Evolutionary conservation across 1,140 invertebrate species (phyloP).

Genomic region (Dinoponera quadriceps): DNA sequence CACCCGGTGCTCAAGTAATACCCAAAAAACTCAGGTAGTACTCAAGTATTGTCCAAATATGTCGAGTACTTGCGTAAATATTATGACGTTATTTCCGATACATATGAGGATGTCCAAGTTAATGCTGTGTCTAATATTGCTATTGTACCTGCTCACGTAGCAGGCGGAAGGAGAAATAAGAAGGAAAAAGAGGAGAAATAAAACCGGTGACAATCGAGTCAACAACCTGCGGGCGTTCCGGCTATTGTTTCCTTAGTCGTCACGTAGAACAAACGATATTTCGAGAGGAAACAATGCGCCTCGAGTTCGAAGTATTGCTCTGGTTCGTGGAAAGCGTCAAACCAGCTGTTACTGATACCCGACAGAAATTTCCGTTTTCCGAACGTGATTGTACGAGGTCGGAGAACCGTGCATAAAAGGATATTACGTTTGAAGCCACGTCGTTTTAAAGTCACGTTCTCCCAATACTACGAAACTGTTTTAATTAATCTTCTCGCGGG

Average conservation of each 20-base stretch:
- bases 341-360: slow-evolving; percentile 61
- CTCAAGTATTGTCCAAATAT: too few relatives aligned
- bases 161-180: slow-evolving; percentile 41
- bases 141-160: slow-evolving; percentile 30
- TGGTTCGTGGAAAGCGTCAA: slow-evolving; percentile 65
- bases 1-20: too few relatives aligned
- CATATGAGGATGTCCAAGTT: slow-evolving; percentile 25
- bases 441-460: background rate
- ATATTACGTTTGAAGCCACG: background rate
- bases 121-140: slow-evolving; percentile 47
- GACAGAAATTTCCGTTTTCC: slow-evolving; percentile 51
- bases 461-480: background rate
- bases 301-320: slow-evolving; percentile 65
- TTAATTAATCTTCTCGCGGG: background rate
- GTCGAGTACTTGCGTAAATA: background rate
- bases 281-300: slow-evolving; percentile 75
- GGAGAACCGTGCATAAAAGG: background rate
- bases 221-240: slow-evolving; percentile 78
- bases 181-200: slow-evolving; percentile 58
- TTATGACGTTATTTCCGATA: slow-evolving; percentile 16
- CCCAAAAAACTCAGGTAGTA: too few relatives aligned
- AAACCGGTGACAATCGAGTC: slow-evolving; percentile 77
- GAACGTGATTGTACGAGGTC: slow-evolving; percentile 16
- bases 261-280: slow-evolving; percentile 70
- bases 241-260: slow-evolving; percentile 73